These are phyloP conservation scores for Nannospalax galili DNA, from an alignment of 2,113 vertebrate genomes.

Conservation along the genomic window DNA sequence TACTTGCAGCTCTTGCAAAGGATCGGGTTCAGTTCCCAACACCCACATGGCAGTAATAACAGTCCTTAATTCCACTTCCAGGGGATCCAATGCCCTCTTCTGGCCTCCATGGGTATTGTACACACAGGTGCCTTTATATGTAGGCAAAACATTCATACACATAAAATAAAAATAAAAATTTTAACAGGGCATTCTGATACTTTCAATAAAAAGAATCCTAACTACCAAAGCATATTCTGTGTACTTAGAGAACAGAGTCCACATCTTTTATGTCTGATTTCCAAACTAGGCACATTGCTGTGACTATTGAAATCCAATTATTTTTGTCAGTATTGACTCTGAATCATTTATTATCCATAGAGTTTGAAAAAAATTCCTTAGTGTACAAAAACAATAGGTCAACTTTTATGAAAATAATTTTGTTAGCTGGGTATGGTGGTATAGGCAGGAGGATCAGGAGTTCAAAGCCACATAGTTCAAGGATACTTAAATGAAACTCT, in stretches of 20 bases:
- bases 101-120: no score
- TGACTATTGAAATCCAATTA: neutral
- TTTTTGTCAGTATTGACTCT: slow-evolving; percentile 10
- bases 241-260: neutral
- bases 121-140: no score
- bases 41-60: no score
- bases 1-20: no score
- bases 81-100: no score
- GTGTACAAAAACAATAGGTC: neutral
- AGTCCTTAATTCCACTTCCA: no score
- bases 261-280: slow-evolving; percentile 1
- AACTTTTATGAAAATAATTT: slow-evolving; percentile 39
- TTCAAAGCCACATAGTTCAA: neutral
- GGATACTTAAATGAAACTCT: neutral
- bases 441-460: neutral
- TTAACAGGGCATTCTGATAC: neutral
- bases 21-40: no score
- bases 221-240: neutral
- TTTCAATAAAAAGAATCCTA: slow-evolving; percentile 30
- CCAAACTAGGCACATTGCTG: neutral
- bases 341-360: slow-evolving; percentile 2
- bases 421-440: neutral
- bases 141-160: no score
- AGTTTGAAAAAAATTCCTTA: slow-evolving; percentile 37
- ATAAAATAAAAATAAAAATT: no score